These are phyloP conservation scores for Nysson spinosus DNA, from an alignment of 2,888 invertebrate genomes.

Conservation along the genomic window DNA sequence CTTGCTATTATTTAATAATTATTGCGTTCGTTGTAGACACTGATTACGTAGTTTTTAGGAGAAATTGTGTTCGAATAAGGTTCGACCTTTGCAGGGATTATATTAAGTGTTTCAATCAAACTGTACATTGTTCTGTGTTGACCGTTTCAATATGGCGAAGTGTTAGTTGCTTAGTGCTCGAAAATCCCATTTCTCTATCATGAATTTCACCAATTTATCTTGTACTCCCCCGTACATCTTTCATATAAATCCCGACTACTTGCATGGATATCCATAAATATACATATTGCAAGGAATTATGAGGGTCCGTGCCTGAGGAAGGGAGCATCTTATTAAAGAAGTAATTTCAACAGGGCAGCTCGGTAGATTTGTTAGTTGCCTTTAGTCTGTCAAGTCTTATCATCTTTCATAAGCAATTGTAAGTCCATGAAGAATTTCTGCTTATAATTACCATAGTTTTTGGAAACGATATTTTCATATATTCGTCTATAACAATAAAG, in stretches of 20 bases:
- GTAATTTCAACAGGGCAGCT: slow-evolving; percentile 22
- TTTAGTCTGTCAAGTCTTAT: slow-evolving; percentile 39
- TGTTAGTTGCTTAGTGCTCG: slow-evolving; percentile 54
- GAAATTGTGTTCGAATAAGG: background rate
- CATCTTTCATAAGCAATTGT: slow-evolving; percentile 19
- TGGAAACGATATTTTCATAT: too few relatives aligned
- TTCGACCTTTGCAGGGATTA: slow-evolving; percentile 19
- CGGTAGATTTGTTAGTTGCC: slow-evolving; percentile 46
- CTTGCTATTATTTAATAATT: background rate
- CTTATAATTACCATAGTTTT: background rate
- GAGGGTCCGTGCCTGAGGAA: slow-evolving; percentile 12
- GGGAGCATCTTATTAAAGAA: slow-evolving; percentile 20
- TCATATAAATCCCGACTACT: slow-evolving; percentile 19
- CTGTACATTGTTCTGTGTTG: slow-evolving; percentile 32
- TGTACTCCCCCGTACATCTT: slow-evolving; percentile 25
- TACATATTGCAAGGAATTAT: slow-evolving; percentile 11
- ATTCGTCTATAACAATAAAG: background rate
- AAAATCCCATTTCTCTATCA: slow-evolving; percentile 43
- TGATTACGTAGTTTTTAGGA: background rate
- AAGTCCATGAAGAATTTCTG: background rate
- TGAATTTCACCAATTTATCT: slow-evolving; percentile 47
- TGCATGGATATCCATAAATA: slow-evolving; percentile 19
- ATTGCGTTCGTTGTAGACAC: background rate
- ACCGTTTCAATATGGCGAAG: slow-evolving; percentile 64
- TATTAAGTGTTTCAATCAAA: slow-evolving; percentile 24